These are phyloP conservation scores for Drosophila gunungcola DNA, from an alignment of 1,140 invertebrate species.

Conservation along the genomic window DNA sequence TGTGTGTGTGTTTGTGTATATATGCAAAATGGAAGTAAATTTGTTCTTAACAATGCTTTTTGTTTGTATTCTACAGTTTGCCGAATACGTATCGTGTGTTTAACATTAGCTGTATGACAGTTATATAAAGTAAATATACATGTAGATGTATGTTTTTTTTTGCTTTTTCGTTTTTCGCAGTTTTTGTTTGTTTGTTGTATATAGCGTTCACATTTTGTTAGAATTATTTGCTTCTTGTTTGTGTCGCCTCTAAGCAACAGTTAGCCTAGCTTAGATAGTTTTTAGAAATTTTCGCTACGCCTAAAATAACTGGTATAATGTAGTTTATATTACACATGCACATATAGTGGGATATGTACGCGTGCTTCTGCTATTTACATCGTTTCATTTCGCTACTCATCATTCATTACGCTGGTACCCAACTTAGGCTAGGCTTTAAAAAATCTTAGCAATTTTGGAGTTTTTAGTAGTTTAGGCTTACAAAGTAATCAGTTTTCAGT, in stretches of 20 bases:
- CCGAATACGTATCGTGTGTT: conserved; percentile 57
- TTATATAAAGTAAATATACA: conserved; percentile 65
- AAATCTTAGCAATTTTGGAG: conserved; percentile 67
- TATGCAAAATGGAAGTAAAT: conserved; percentile 79
- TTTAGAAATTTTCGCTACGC: conserved; percentile 47
- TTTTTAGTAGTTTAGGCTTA: conserved; percentile 63
- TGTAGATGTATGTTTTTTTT: conserved; percentile 25
- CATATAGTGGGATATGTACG: conserved; percentile 32
- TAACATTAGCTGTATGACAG: conserved; percentile 77
- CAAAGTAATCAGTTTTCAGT: conserved; percentile 72
- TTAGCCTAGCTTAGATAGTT: conserved; percentile 21
- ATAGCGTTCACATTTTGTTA: conserved; percentile 64
- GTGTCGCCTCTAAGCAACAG: conserved; percentile 12
- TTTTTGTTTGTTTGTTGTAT: conserved; percentile 43
- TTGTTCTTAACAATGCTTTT: conserved; percentile 79
- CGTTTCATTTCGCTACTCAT: conserved; percentile 59
- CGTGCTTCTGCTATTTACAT: conserved; percentile 56
- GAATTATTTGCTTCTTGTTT: conserved; percentile 60
- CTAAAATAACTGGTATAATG: conserved; percentile 46
- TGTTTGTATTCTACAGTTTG: conserved; percentile 56
- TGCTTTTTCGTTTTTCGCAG: conserved; percentile 5
- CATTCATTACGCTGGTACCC: conserved; percentile 13
- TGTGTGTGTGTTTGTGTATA: conserved; percentile 15
- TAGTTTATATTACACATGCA: conserved; percentile 33
- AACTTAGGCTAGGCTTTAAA: conserved; percentile 53